These are phyloP conservation scores for Neosalanx taihuensis DNA, from an alignment of 2,797 vertebrate species.

Conservation along the genomic window DNA sequence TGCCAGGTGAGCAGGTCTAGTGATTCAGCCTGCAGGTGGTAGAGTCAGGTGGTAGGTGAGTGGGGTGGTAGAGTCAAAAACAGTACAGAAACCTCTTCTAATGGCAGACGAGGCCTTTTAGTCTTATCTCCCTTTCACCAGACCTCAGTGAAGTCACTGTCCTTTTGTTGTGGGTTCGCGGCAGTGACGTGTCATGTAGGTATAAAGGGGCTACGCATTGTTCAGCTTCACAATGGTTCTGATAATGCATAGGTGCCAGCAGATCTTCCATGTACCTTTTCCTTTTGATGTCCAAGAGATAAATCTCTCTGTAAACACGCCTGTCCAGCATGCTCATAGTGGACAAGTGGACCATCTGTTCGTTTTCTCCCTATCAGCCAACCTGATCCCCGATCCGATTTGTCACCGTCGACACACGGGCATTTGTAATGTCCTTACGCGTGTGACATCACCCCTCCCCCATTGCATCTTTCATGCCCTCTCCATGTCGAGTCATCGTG, in stretches of 20 bases:
- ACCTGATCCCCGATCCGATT: conserved; percentile 19
- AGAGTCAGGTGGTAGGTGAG: background rate
- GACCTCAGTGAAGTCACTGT: conserved; percentile 34
- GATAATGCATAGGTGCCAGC: too few relatives aligned
- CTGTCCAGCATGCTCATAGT: background rate
- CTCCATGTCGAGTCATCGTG: conserved; percentile 13
- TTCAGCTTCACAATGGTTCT: background rate
- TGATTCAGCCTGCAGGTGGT: background rate
- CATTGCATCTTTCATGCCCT: background rate
- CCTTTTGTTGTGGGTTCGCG: conserved; percentile 21
- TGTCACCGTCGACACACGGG: conserved; percentile 4
- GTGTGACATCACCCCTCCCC: background rate
- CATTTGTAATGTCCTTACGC: background rate
- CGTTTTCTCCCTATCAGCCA: background rate
- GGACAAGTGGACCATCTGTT: background rate
- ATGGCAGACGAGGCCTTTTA: conserved; percentile 23
- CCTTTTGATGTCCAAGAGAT: too few relatives aligned
- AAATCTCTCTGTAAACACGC: too few relatives aligned
- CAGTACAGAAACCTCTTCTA: background rate
- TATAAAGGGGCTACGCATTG: conserved; percentile 13
- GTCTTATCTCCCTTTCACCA: conserved; percentile 47
- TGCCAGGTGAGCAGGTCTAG: too few relatives aligned
- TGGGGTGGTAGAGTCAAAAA: too few relatives aligned
- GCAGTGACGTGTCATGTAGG: background rate
- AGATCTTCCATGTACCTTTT: too few relatives aligned